Evolutionary conservation across 1,140 invertebrate genomes (phyloP), one percentile per base, ranked within the genome.

Genomic region (Asbolus verrucosus): DNA sequence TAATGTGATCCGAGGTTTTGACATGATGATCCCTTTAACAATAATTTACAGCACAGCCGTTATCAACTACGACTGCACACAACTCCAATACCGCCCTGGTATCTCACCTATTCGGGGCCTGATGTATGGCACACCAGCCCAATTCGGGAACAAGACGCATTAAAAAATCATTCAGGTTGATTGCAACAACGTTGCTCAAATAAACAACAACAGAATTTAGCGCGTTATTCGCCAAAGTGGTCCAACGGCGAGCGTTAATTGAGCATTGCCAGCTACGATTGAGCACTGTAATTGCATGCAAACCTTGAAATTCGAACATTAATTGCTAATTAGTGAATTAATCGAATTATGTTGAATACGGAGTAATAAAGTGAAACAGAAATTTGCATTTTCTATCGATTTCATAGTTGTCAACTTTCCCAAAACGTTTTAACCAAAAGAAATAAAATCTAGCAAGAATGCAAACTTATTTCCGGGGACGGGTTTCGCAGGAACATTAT

Each of bases 21-120:
- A 71, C 69, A 67, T 54, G 69, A 66, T 71, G 69, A 71, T 71
- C 63, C 69, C 65, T 71, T 63, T 71, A 71, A 71, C 69, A 71
- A 71, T 71, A 71, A 71, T 71, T 71, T 71, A 71, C 69, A 71
- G 63, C 65, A 41, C 39, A 31, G 46, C 69, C 63, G 69, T 71
- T 71, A 71, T 71, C 69, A 71, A 60, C 68, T 70, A 60, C 54
- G 6, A 15, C 38, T n/a, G 38, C 11, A 16, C 38, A 41, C 38
- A 41, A 19, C 41, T 19, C 41, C 15, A 39, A 39, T 39, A 39
- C 38, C 13, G 38, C 1, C 38, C 38, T 39, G 38, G 16, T 39
- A 19, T 18, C 41, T 16, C 41, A 46, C 41, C 41, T 46, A 46
- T 46, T 39, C 24, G 24, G 24, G 24, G 24, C 24, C n/a, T n/a